A percentile compares a stretch with the other conserved stretches of the same genome.
phyloP scores from a whole-genome alignment of 2,113 vertebrate species.

The Microtus richardsoni region DNA sequence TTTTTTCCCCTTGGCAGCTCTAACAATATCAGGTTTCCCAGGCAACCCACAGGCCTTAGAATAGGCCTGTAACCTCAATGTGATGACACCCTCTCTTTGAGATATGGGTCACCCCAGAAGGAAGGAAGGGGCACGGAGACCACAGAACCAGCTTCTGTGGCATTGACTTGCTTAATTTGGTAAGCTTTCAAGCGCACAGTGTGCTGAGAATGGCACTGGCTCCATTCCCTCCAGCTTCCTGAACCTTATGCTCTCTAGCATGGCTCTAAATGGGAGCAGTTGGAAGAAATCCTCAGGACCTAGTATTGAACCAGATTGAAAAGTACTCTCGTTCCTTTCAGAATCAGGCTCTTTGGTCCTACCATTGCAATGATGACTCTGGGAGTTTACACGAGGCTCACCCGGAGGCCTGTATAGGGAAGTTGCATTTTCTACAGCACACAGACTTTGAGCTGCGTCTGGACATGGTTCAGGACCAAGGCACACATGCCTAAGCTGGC shows the following conservation, averaged over 20 bases:
- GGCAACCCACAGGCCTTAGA: constrained; percentile 55
- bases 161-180: constrained; percentile 42
- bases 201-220: background rate
- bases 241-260: background rate
- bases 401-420: background rate
- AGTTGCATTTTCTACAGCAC: background rate
- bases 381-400: background rate
- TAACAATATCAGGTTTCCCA: constrained; percentile 52
- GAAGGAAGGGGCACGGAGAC: constrained; percentile 42
- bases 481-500: background rate
- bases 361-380: background rate
- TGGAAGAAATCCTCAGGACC: constrained; percentile 6
- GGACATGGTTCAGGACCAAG: background rate
- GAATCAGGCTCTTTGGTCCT: background rate
- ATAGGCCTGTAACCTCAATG: constrained; percentile 24
- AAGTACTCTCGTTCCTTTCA: background rate
- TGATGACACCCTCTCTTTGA: constrained; percentile 59
- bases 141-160: constrained; percentile 41
- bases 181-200: constrained; percentile 54
- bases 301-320: background rate
- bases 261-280: background rate
- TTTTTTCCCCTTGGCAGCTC: constrained; percentile 11
- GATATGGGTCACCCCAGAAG: constrained; percentile 48
- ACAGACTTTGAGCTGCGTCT: background rate
- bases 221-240: background rate